Evolutionary conservation across 2,888 invertebrate species (phyloP).

Genomic region (Drosophila monieri): DNA sequence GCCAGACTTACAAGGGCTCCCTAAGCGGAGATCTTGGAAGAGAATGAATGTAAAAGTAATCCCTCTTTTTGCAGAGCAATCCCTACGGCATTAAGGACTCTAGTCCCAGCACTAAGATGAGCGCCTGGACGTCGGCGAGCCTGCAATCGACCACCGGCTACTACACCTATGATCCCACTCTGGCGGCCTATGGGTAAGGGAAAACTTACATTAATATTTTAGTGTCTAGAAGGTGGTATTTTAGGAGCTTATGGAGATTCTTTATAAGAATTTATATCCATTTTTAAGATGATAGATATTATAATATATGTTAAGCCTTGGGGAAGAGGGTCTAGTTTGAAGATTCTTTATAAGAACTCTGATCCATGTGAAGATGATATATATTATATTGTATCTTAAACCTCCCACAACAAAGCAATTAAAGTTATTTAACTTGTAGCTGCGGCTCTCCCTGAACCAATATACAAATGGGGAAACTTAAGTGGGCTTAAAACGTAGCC

Average conservation of each 20-base stretch:
- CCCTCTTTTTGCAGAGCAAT: constrained; percentile 88
- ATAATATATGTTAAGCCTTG: no score
- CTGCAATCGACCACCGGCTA: constrained; percentile 95
- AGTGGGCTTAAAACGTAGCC: constrained; percentile 67
- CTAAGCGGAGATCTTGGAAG: not conserved
- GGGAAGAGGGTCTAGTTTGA: not conserved
- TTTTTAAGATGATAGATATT: no score
- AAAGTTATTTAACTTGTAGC: constrained; percentile 68
- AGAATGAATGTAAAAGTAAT: not conserved
- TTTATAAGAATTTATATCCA: no score
- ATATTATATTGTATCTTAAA: not conserved
- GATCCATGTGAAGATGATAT: no score
- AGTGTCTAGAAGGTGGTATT: no score
- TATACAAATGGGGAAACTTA: constrained; percentile 56
- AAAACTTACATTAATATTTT: constrained; percentile 17
- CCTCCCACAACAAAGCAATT: not conserved
- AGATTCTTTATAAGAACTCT: not conserved
- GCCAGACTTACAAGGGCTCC: constrained; percentile 53
- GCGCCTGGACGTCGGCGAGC: constrained; percentile 95
- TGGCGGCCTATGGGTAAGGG: constrained; percentile 95
- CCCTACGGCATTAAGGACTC: constrained; percentile 94
- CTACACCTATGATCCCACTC: constrained; percentile 96
- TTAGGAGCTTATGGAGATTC: no score
- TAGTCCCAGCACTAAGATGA: constrained; percentile 93
- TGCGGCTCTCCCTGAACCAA: constrained; percentile 39